These are phyloP conservation scores for Catharus bicknelli DNA, from an alignment of 2,113 vertebrate genomes.

Conservation along the genomic window DNA sequence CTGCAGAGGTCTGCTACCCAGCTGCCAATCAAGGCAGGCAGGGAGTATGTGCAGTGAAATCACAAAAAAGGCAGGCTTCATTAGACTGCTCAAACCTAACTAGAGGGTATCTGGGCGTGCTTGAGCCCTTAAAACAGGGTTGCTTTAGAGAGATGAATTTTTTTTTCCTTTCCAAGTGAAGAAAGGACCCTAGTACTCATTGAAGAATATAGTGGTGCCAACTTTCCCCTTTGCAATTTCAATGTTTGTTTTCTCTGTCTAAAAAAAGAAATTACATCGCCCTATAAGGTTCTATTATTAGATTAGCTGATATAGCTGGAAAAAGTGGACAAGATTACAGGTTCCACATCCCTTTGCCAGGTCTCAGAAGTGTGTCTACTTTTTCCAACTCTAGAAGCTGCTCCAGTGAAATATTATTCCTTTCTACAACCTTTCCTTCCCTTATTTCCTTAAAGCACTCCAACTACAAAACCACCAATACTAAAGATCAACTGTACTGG, in stretches of 20 bases:
- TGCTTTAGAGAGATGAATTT: slow-evolving; percentile 1
- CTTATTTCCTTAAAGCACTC: neutral
- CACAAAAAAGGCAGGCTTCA: slow-evolving; percentile 57
- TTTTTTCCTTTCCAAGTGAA: neutral
- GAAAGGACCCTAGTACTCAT: neutral
- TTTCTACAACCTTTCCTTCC: neutral
- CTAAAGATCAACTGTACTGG: neutral
- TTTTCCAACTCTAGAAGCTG: slow-evolving; percentile 28
- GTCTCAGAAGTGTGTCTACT: neutral
- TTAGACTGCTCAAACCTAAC: slow-evolving; percentile 55
- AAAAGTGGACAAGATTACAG: slow-evolving; percentile 34
- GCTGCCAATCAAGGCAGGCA: slow-evolving; percentile 69
- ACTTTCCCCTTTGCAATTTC: slow-evolving; percentile 32
- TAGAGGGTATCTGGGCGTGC: slow-evolving; percentile 28
- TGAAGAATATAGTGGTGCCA: slow-evolving; percentile 11
- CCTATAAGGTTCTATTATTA: slow-evolving; percentile 36
- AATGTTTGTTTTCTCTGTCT: slow-evolving; percentile 47
- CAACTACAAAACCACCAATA: neutral
- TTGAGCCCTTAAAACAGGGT: neutral
- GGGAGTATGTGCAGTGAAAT: slow-evolving; percentile 60
- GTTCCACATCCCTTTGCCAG: slow-evolving; percentile 27
- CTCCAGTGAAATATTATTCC: slow-evolving; percentile 8
- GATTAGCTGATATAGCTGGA: slow-evolving; percentile 53
- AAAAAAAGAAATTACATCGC: slow-evolving; percentile 24
- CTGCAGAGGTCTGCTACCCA: slow-evolving; percentile 70